Percentiles rank a stretch among this genome's conserved stretches.
Conservation (phyloP, 2,888 invertebrate genomes). For the Ochropleura leucogaster region DNA sequence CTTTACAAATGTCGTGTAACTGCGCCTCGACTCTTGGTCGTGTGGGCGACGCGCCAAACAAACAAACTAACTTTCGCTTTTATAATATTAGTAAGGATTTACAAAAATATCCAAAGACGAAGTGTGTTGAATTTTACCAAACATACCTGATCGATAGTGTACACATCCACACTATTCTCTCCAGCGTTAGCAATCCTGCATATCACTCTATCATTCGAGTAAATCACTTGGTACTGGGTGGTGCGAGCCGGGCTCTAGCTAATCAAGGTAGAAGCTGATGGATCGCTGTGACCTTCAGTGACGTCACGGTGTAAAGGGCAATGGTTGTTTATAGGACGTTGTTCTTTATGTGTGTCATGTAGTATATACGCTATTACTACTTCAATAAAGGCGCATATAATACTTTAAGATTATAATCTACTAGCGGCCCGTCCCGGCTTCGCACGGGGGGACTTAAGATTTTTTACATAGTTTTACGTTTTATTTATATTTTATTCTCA, state of each 20-base stretch:
- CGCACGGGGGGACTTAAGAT: too few relatives aligned
- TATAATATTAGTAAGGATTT: too few relatives aligned
- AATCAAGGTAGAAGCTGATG: conserved; percentile 53
- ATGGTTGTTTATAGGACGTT: conserved; percentile 1
- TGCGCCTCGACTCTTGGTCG: too few relatives aligned
- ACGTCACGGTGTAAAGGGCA: conserved; percentile 38
- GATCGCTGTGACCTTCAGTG: conserved; percentile 47
- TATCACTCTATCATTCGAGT: conserved; percentile 32
- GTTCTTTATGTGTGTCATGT: not conserved
- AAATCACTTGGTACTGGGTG: conserved; percentile 13
- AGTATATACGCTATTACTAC: too few relatives aligned
- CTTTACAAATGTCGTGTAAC: too few relatives aligned
- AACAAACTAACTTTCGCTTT: too few relatives aligned
- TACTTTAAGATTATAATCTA: too few relatives aligned
- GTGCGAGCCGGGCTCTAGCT: not conserved
- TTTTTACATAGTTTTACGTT: too few relatives aligned
- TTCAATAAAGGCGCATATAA: too few relatives aligned
- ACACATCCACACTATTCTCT: not conserved
- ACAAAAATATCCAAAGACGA: not conserved
- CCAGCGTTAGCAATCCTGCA: not conserved
- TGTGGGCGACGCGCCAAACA: too few relatives aligned
- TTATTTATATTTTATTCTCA: too few relatives aligned
- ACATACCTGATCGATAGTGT: not conserved
- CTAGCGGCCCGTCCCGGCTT: too few relatives aligned
- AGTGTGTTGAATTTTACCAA: not conserved